Base-by-base conservation (phyloP, 2,113 vertebrate species). In the Atractosteus spatula region DNA sequence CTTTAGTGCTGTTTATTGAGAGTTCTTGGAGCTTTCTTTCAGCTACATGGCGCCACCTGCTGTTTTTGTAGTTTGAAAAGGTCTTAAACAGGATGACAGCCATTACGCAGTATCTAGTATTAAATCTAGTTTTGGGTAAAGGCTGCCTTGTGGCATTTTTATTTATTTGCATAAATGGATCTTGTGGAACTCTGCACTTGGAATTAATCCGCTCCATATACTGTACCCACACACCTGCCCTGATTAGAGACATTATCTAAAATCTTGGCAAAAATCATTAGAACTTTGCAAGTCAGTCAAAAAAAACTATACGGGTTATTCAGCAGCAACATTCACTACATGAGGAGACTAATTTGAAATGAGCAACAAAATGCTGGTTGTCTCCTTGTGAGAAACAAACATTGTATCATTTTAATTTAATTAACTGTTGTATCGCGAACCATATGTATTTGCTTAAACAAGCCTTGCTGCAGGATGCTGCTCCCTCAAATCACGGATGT, bases 31-130 rank as follows among this genome's bases (percentile, higher is more conserved):
- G 17, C 13, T 66, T 66, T 65, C 13, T 61, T 61, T 61, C 13
- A 11, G 43, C 62, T 42, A 41, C n/a, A 59, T 55, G 55, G 57
- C 66, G 76, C 86, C 85, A 76, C 80, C 83, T 83, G 55, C 73
- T 81, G 84, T 76, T 16, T 12, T 51, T 43, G 29, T 29, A 29
- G 29, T 29, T 29, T 29, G 29, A 29, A 29, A 29, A 29, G 29
- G 12, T 13, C 54, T 57, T 12, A 7, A 43, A 54, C 4, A 12
- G 41, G 55, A 3, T 61, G 62, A 67, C 70, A 78, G 72, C 3
- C 29, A 6, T 77, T 76, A 76, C 68, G 2, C 29, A 29, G 29
- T 29, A 29, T 29, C 29, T 29, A 29, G 29, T 29, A 29, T 29
- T 29, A 29, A 29, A 29, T 29, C 29, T 29, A 29, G 29, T 29